Conservation (phyloP, 2,113 vertebrate species). For the Bubalus kerabau region DNA sequence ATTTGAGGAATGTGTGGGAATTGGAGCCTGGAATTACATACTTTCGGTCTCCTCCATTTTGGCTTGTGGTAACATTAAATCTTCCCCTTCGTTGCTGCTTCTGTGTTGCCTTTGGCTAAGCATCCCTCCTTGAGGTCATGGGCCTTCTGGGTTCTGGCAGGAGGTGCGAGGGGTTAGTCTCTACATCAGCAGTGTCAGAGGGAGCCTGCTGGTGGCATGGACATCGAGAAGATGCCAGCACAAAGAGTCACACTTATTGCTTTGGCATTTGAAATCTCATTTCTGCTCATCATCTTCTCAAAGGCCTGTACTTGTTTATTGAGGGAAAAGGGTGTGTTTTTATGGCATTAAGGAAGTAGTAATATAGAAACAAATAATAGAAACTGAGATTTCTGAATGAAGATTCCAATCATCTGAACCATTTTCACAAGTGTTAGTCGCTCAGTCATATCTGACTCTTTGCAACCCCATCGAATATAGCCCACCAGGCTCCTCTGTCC, state of each 20-base stretch:
- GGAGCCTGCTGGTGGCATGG: conserved; percentile 86
- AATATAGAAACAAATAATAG: conserved; percentile 85
- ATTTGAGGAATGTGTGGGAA: conserved; percentile 88
- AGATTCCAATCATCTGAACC: conserved; percentile 71
- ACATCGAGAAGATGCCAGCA: conserved; percentile 89
- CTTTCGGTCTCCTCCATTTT: conserved; percentile 86
- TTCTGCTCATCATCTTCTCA: conserved; percentile 90
- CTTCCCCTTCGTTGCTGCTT: conserved; percentile 88
- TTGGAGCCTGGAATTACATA: conserved; percentile 89
- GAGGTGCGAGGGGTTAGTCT: conserved; percentile 88
- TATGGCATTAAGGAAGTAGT: conserved; percentile 85
- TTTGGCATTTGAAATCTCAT: conserved; percentile 88
- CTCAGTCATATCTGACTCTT: neutral
- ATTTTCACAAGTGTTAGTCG: neutral
- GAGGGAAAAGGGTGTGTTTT: conserved; percentile 84
- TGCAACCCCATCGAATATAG: neutral
- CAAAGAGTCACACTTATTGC: conserved; percentile 86
- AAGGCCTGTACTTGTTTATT: conserved; percentile 89
- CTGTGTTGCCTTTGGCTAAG: conserved; percentile 86
- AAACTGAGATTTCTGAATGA: conserved; percentile 80
- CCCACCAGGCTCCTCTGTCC: neutral
- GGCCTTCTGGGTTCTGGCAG: conserved; percentile 87
- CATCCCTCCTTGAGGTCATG: conserved; percentile 84
- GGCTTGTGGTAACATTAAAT: conserved; percentile 92
- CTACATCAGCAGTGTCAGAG: conserved; percentile 87